phyloP scores from a whole-genome alignment of 2,797 vertebrate species.

The Lepus oiostolus region DNA sequence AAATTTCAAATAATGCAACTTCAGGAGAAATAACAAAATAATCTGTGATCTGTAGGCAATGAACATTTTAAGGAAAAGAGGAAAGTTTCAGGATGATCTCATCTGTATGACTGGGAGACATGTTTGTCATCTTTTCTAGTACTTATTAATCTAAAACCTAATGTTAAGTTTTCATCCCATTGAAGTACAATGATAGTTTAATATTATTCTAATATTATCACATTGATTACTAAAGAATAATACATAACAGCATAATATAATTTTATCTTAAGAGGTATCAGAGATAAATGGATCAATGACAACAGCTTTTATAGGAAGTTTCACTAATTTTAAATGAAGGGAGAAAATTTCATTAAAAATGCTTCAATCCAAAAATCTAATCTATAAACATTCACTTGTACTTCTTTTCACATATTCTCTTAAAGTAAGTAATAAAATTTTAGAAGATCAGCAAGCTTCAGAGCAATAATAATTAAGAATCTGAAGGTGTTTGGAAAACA shows the following conservation, averaged over 20 bases:
- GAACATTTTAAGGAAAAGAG: slow-evolving; percentile 46
- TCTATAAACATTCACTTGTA: slow-evolving; percentile 32
- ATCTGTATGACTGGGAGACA: neutral
- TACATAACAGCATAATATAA: neutral
- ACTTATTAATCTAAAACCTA: slow-evolving; percentile 17
- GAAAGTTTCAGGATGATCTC: neutral
- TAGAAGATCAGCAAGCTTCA: slow-evolving; percentile 57
- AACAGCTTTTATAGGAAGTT: slow-evolving; percentile 44
- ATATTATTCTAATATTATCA: slow-evolving; percentile 52
- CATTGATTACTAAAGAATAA: neutral
- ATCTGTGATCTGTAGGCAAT: slow-evolving; percentile 31
- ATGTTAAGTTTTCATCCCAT: slow-evolving; percentile 19
- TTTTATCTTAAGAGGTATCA: neutral
- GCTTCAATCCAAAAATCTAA: neutral
- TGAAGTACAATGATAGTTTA: slow-evolving; percentile 47
- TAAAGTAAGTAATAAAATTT: slow-evolving; percentile 61
- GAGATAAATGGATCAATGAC: slow-evolving; percentile 17
- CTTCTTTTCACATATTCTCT: slow-evolving; percentile 68
- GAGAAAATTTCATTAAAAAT: slow-evolving; percentile 2
- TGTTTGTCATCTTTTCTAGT: neutral
- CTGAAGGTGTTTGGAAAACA: slow-evolving; percentile 63
- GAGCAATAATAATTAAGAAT: slow-evolving; percentile 70
- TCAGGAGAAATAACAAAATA: slow-evolving; percentile 11
- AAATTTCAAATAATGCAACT: slow-evolving; percentile 30
- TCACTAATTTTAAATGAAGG: neutral